These are phyloP conservation scores for Sinopyrophorus schimmeli DNA, from an alignment of 2,888 invertebrate genomes.

Conservation along the genomic window DNA sequence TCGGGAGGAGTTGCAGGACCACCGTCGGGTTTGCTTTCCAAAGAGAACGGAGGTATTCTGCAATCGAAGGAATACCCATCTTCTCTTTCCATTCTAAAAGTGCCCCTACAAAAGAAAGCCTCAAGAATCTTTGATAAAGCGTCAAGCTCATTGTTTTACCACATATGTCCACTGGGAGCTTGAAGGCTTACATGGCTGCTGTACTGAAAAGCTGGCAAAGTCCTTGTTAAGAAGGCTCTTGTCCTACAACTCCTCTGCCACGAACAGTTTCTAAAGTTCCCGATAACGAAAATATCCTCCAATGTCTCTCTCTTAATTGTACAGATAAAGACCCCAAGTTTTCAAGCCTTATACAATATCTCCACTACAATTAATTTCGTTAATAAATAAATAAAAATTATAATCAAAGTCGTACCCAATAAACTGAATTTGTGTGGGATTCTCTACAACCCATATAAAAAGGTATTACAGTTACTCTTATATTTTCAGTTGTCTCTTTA, in stretches of 20 bases:
- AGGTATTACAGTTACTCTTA: conserved; percentile 96
- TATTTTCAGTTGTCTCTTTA: conserved; percentile 94
- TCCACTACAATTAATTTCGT: conserved; percentile 69
- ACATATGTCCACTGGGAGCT: conserved; percentile 97
- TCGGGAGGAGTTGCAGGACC: conserved; percentile 51
- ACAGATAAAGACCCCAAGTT: conserved; percentile 89
- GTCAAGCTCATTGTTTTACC: too few species aligned
- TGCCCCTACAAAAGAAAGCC: conserved; percentile 73
- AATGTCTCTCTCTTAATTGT: conserved; percentile 94
- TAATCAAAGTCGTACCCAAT: conserved; percentile 74
- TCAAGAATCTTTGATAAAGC: too few species aligned
- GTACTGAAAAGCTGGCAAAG: conserved; percentile 95
- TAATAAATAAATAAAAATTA: conserved; percentile 6
- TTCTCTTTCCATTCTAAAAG: conserved; percentile 95
- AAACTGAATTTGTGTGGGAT: conserved; percentile 87
- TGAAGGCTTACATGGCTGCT: conserved; percentile 96
- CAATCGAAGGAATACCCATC: conserved; percentile 97
- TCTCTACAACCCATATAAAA: conserved; percentile 97
- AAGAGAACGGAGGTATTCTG: conserved; percentile 94
- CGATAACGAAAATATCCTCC: conserved; percentile 94
- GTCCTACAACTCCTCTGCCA: conserved; percentile 96
- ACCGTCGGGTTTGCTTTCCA: conserved; percentile 90
- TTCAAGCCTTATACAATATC: conserved; percentile 96
- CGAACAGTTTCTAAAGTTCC: conserved; percentile 93
- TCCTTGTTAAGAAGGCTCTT: conserved; percentile 91